Evolutionary conservation across 1,140 invertebrate species (phyloP).

Genomic region (Drosophila sucinea): DNA sequence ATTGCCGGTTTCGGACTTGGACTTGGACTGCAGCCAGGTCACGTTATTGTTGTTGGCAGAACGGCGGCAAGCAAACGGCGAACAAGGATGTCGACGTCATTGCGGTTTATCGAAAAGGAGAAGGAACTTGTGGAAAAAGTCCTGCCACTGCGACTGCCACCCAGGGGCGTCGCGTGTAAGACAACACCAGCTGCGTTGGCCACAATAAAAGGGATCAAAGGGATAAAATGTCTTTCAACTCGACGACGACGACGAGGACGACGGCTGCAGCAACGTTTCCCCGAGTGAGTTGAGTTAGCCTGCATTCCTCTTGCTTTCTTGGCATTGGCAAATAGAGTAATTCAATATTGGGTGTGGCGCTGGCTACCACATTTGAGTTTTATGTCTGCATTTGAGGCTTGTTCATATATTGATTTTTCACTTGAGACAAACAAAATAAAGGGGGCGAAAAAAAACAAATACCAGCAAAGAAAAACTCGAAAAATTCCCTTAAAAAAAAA

Average conservation of each 20-base stretch:
- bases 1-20: slow-evolving; percentile 44
- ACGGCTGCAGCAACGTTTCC: slow-evolving; percentile 19
- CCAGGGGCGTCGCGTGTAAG: slow-evolving; percentile 33
- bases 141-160: background rate
- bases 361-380: slow-evolving; percentile 2
- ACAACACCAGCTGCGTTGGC: slow-evolving; percentile 61
- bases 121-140: slow-evolving; percentile 9
- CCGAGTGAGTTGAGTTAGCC: slow-evolving; percentile 17
- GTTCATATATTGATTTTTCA: slow-evolving; percentile 28
- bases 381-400: slow-evolving; percentile 25
- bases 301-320: slow-evolving; percentile 13
- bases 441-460: background rate
- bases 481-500: slow-evolving; percentile 10
- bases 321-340: slow-evolving; percentile 51
- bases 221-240: slow-evolving; percentile 56
- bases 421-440: slow-evolving; percentile 13
- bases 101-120: slow-evolving; percentile 38
- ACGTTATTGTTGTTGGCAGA: slow-evolving; percentile 41
- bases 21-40: slow-evolving; percentile 49
- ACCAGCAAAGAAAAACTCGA: background rate
- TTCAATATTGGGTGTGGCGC: slow-evolving; percentile 61
- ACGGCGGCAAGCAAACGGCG: slow-evolving; percentile 8
- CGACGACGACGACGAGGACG: background rate
- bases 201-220: slow-evolving; percentile 63
- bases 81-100: slow-evolving; percentile 36